phyloP scores from a whole-genome alignment of 2,797 vertebrate species.

The Xenops minutus region DNA sequence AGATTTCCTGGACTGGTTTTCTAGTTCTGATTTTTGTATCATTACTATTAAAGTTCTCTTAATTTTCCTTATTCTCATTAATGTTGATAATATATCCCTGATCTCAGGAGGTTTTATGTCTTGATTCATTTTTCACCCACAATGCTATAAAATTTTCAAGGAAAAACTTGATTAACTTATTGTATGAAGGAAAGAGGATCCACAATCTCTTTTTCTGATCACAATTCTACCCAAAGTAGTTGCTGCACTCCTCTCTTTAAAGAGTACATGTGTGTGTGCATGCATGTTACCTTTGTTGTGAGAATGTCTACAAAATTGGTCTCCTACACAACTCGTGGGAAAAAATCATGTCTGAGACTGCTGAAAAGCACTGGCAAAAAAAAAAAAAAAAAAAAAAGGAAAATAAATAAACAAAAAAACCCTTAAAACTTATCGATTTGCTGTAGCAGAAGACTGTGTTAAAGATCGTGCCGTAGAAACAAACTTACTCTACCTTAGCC shows the following conservation, averaged over 20 bases:
- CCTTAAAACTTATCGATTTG: not conserved
- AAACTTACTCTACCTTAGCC: not conserved
- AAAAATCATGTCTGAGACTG: not conserved
- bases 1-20: constrained; percentile 13
- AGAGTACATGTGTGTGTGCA: not conserved
- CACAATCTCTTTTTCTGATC: not conserved
- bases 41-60: constrained; percentile 8
- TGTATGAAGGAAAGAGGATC: not conserved
- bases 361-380: not conserved
- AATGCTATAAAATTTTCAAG: not conserved
- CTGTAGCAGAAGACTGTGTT: not conserved
- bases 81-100: not conserved
- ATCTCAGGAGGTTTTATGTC: not conserved
- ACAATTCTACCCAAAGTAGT: not conserved
- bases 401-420: not conserved
- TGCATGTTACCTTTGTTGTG: not conserved
- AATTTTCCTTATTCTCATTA: constrained; percentile 21
- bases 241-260: not conserved
- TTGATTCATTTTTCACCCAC: not conserved
- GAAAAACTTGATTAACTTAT: not conserved
- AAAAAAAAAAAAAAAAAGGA: not conserved
- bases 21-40: constrained; percentile 16
- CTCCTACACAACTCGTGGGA: not conserved
- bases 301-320: not conserved
- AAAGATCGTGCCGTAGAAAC: not conserved